phyloP scores from a whole-genome alignment of 2,113 vertebrate species.

The Anser brachyrhynchus region DNA sequence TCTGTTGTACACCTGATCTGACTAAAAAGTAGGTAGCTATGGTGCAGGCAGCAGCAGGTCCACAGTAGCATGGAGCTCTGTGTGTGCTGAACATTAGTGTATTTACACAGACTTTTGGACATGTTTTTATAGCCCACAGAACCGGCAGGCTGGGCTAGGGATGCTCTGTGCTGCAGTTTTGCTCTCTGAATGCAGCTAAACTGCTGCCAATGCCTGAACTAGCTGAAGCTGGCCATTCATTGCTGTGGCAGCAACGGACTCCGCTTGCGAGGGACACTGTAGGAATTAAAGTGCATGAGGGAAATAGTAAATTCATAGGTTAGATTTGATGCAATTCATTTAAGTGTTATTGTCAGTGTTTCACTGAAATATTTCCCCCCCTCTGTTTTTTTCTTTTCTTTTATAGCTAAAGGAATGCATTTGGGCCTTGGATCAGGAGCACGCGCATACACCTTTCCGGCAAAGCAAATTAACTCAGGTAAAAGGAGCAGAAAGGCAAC shows the following conservation, averaged over 20 bases:
- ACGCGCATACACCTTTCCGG: constrained; percentile 88
- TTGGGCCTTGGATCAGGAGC: constrained; percentile 88
- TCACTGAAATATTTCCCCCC: background rate
- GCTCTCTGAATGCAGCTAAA: background rate
- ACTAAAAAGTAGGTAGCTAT: background rate
- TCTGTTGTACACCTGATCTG: background rate
- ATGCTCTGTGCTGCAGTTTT: background rate
- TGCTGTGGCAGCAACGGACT: background rate
- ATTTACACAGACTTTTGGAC: background rate
- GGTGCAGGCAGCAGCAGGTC: background rate
- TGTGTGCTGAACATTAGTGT: background rate
- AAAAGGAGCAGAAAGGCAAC: background rate
- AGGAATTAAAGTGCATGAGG: background rate
- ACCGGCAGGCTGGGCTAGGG: background rate
- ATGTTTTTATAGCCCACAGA: background rate
- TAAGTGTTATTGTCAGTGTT: background rate
- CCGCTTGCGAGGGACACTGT: background rate
- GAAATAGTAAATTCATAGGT: background rate
- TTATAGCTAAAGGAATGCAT: constrained; percentile 93
- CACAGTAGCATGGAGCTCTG: background rate
- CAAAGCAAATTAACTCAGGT: constrained; percentile 96
- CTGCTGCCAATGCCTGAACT: background rate
- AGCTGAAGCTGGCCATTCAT: background rate
- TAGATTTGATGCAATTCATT: background rate
- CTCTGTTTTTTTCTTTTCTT: background rate